Percentiles rank a stretch among this genome's conserved stretches.
Evolutionary conservation across 2,113 vertebrate species (phyloP).

Genomic region (Polyodon spathula): DNA sequence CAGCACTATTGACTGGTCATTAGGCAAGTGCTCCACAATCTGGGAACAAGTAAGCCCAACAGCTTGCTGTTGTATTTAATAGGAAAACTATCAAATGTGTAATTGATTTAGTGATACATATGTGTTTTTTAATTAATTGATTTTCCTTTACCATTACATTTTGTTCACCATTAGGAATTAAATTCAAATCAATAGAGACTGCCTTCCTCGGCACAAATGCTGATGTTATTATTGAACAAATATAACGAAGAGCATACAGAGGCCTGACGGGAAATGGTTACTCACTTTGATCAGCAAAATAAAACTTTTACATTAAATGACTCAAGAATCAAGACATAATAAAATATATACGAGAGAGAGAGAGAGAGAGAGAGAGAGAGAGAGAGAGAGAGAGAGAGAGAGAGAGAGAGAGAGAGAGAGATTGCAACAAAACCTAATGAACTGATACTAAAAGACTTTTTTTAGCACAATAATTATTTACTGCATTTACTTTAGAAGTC

Average conservation of each 20-base stretch:
- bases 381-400: no score
- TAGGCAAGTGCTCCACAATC: no score
- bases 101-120: not conserved
- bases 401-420: no score
- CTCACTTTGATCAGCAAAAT: constrained; percentile 7
- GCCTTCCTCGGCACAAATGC: not conserved
- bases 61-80: no score
- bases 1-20: no score
- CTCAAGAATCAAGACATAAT: not conserved
- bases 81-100: not conserved
- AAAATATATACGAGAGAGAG: not conserved
- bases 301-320: not conserved
- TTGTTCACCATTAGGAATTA: not conserved
- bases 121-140: not conserved
- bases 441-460: no score
- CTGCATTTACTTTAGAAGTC: no score
- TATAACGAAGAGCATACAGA: not conserved
- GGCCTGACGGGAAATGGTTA: not conserved
- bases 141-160: not conserved
- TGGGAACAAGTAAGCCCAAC: no score
- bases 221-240: not conserved
- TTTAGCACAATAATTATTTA: no score
- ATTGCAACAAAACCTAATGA: no score
- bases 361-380: not conserved
- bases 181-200: not conserved